phyloP scores from a whole-genome alignment of 2,888 invertebrate genomes.

The Stenolophus ochropezus region DNA sequence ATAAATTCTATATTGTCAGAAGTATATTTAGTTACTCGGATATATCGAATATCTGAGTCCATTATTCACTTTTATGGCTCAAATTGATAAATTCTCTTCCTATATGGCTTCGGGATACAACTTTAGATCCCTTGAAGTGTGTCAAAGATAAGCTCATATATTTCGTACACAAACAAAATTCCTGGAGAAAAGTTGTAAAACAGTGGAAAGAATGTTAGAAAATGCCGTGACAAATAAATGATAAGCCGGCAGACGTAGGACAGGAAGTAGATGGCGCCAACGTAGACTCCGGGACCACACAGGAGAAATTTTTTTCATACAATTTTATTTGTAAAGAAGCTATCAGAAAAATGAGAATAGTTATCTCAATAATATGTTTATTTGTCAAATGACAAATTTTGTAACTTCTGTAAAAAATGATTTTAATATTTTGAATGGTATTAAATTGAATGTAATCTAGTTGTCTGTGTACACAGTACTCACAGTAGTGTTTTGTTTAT shows the following conservation, averaged over 20 bases:
- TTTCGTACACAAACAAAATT: conserved; percentile 38
- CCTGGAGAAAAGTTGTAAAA: conserved; percentile 10
- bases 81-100: conserved; percentile 5
- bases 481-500: neutral
- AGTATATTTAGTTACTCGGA: neutral
- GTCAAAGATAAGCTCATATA: conserved; percentile 26
- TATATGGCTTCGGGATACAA: neutral
- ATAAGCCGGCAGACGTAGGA: conserved; percentile 3
- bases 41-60: neutral
- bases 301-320: conserved; percentile 1
- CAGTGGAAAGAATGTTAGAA: conserved; percentile 34
- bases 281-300: neutral
- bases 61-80: conserved; percentile 6
- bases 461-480: too few relatives aligned
- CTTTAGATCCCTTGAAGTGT: conserved; percentile 25
- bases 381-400: too few relatives aligned
- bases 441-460: too few relatives aligned
- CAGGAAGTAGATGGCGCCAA: conserved; percentile 25
- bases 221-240: conserved; percentile 43
- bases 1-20: too few relatives aligned
- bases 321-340: too few relatives aligned
- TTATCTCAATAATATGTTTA: too few relatives aligned
- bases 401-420: too few relatives aligned
- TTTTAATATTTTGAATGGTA: too few relatives aligned
- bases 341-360: too few relatives aligned